phyloP scores from a whole-genome alignment of 2,888 invertebrate species.

The Chrysina gloriosa region DNA sequence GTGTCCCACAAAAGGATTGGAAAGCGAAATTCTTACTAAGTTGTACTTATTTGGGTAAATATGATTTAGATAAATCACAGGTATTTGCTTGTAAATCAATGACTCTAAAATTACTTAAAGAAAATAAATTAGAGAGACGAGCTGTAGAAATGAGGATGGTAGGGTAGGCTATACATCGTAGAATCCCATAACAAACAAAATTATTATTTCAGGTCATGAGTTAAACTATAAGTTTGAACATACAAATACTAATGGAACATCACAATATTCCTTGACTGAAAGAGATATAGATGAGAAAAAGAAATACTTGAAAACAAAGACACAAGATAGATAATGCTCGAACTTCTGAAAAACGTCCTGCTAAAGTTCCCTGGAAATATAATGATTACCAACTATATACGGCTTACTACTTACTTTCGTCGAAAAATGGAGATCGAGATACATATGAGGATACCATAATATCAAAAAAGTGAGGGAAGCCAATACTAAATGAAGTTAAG shows the following conservation, averaged over 20 bases:
- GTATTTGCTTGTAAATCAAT: not conserved
- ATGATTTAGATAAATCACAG: not conserved
- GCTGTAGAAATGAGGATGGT: no score
- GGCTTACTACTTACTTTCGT: not conserved
- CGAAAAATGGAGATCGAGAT: conserved; percentile 1
- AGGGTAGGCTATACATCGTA: no score
- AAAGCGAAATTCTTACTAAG: not conserved
- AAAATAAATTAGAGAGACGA: not conserved
- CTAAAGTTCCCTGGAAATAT: not conserved
- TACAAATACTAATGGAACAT: not conserved
- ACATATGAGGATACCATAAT: conserved; percentile 3
- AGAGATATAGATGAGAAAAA: no score
- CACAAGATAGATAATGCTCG: not conserved
- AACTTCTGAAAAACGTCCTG: not conserved
- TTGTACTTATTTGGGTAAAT: not conserved
- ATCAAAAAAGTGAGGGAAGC: not conserved
- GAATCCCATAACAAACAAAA: not conserved
- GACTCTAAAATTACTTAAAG: not conserved
- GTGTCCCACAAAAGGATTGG: not conserved
- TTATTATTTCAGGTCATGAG: conserved; percentile 3
- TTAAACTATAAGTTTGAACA: conserved; percentile 7
- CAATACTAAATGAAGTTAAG: not conserved
- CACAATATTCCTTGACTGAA: not conserved
- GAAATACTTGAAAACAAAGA: not conserved
- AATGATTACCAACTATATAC: not conserved